Evolutionary conservation across 2,888 invertebrate species (phyloP), one percentile per base, ranked within the genome.

Genomic region (Andrena bucephala): DNA sequence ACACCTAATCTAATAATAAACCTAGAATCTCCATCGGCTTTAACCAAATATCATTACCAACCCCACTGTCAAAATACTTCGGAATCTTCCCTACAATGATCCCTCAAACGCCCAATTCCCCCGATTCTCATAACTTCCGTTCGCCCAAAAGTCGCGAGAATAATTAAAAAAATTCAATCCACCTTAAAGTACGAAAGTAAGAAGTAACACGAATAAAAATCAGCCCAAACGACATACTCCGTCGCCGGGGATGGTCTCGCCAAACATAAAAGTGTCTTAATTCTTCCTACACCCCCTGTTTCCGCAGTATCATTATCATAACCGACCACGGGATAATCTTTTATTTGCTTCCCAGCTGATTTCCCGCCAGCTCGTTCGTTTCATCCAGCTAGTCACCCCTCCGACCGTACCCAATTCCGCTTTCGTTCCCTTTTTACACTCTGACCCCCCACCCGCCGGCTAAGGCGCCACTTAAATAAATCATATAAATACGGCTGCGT

Each of bases 401-500:
- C 72, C 72, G 24, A 67, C 57, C 67, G 20, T 65, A 57, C 63
- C 70, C 77, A 84, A 85, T 84, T 87, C 67, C 77, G 65, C 70
- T 69, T 71, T 62, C 71, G 20, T 48, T 54, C 24, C 59, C 66
- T 29, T 60, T n/a, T 57, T 29, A 62, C 13, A 42, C 13, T 4
- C 42, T 13, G 42, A 13, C 42, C 42, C 42, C 48, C 65, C 65
- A 66, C 31, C 62, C 72, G 74, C 69, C 75, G 77, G 65, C 33
- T 69, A 33, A 85, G 69, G 59, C 67, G 71, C 80, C 89, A 90
- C 88, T 92, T 90, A 91, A 90, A 92, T 92, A 93, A 92, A 93
- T 93, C 93, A 93, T 93, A 84, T 57, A 92, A 92, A 92, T 93
- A 92, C 90, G 90, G 88, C 89, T 85, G 82, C 87, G 87, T 87